These are phyloP conservation scores for Lynx canadensis DNA, from an alignment of 2,113 vertebrate species.

Conservation along the genomic window DNA sequence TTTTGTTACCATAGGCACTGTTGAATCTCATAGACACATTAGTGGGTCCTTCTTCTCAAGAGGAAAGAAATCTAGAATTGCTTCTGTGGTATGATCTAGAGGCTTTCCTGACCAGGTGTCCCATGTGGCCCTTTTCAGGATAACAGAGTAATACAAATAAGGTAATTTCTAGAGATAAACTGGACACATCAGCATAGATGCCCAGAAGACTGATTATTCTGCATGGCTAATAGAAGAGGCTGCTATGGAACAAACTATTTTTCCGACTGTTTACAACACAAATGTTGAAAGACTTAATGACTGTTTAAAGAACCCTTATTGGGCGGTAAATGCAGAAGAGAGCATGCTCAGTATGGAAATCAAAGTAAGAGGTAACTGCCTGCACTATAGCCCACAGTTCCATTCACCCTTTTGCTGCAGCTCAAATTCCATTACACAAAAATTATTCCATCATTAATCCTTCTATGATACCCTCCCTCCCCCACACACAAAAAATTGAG, in stretches of 20 bases:
- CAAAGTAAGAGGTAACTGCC: neutral
- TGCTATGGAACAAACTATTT: neutral
- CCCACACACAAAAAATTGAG: neutral
- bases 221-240: neutral
- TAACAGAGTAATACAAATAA: slow-evolving; percentile 19
- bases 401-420: neutral
- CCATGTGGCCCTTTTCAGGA: neutral
- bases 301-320: slow-evolving; percentile 15
- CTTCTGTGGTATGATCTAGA: neutral
- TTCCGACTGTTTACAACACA: neutral
- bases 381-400: neutral
- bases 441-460: neutral
- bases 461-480: neutral
- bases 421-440: neutral
- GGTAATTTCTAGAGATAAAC: neutral
- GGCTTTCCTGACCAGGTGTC: neutral
- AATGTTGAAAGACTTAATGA: neutral
- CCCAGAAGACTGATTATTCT: neutral
- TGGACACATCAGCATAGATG: neutral
- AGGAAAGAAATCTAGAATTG: neutral
- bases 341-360: slow-evolving; percentile 13
- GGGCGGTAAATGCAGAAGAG: neutral
- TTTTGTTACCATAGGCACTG: neutral
- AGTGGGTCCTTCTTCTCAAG: neutral
- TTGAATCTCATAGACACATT: neutral